Conservation (phyloP, 2,888 invertebrate genomes). For the Arctia plantaginis region DNA sequence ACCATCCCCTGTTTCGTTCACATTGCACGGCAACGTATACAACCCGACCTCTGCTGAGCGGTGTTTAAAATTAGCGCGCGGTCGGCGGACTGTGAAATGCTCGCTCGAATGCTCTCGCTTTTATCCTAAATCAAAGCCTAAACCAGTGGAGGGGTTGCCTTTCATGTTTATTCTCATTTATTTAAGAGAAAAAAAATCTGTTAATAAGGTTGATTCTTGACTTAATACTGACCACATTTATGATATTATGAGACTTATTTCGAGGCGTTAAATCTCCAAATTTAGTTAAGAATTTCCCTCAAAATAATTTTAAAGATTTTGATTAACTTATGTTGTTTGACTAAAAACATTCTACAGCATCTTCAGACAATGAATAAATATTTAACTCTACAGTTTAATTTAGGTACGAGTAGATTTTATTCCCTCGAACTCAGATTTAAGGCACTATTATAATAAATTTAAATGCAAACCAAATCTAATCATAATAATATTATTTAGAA, state of each 20-base stretch:
- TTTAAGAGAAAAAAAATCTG: slow-evolving; percentile 30
- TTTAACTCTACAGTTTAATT: not conserved
- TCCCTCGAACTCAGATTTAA: not conserved
- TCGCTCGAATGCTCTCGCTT: slow-evolving; percentile 63
- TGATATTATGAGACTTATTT: not conserved
- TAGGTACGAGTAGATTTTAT: not conserved
- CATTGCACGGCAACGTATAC: slow-evolving; percentile 38
- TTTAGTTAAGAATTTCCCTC: not conserved
- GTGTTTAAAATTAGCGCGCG: slow-evolving; percentile 67
- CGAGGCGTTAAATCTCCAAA: not conserved
- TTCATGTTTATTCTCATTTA: slow-evolving; percentile 49
- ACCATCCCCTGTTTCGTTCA: slow-evolving; percentile 25
- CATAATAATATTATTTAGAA: too few relatives aligned
- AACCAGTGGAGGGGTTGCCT: slow-evolving; percentile 47
- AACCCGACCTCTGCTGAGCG: slow-evolving; percentile 33
- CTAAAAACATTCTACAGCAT: not conserved
- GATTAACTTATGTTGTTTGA: not conserved
- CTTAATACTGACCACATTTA: slow-evolving; percentile 11
- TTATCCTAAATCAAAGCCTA: slow-evolving; percentile 66
- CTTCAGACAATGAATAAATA: not conserved
- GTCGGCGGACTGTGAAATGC: slow-evolving; percentile 57
- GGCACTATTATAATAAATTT: not conserved
- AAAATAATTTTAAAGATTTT: not conserved
- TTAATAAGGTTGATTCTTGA: slow-evolving; percentile 27
- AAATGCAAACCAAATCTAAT: not conserved